Conservation (phyloP, 2,113 vertebrate species). For the Ameiurus melas region DNA sequence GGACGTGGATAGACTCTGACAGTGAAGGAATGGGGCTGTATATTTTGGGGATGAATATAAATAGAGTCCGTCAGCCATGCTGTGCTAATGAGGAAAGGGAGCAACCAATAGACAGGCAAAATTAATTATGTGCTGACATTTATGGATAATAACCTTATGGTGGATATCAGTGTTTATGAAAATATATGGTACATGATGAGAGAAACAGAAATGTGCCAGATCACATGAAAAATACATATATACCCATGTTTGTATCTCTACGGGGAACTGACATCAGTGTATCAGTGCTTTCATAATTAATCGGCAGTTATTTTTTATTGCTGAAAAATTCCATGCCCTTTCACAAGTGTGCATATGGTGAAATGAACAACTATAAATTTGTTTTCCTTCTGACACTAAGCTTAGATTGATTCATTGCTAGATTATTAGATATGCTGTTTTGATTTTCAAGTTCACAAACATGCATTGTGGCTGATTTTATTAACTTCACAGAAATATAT, state of each 20-base stretch:
- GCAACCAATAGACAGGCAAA: slow-evolving; percentile 73
- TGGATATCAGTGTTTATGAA: slow-evolving; percentile 71
- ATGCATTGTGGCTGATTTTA: not conserved
- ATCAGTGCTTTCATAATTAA: not conserved
- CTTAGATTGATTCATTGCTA: not conserved
- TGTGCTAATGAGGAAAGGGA: slow-evolving; percentile 74
- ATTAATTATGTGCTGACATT: slow-evolving; percentile 80
- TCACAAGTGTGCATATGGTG: not conserved
- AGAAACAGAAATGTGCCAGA: slow-evolving; percentile 56
- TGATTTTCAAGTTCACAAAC: not conserved
- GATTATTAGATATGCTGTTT: slow-evolving; percentile 7
- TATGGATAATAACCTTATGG: slow-evolving; percentile 80
- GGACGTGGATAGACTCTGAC: slow-evolving; percentile 54
- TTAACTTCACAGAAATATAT: not conserved
- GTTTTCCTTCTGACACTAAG: not conserved
- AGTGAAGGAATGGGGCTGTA: slow-evolving; percentile 67
- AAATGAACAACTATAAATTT: not conserved
- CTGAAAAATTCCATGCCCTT: not conserved
- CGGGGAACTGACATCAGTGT: not conserved
- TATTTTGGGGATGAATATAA: slow-evolving; percentile 74
- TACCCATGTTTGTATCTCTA: not conserved
- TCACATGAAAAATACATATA: slow-evolving; percentile 38
- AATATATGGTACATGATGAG: slow-evolving; percentile 69
- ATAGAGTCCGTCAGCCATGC: slow-evolving; percentile 72
- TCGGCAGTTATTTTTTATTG: not conserved